Base-by-base conservation (phyloP, 2,797 vertebrate genomes). In the Phoeniculus purpureus region DNA sequence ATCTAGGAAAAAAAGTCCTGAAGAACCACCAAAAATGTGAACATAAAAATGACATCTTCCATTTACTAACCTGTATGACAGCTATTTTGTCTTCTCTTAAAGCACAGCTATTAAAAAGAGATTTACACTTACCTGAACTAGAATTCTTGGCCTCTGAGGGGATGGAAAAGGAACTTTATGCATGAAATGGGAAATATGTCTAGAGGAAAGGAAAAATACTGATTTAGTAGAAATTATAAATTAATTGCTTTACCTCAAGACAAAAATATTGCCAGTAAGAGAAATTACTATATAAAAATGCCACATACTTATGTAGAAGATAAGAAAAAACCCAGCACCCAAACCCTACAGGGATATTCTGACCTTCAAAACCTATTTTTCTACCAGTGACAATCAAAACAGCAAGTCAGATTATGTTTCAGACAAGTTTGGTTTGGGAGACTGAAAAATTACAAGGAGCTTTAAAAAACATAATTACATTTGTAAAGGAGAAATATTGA, bases 181-280 rank as follows among this genome's bases (percentile, higher is more conserved):
- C 99, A 99, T 99, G 97, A 99, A 99, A 96, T 99, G 98, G 85
- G 98, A 99, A 97, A 99, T 98, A 96, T 99, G 99, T 97, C 99
- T 99, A 97, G 32, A 96, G 86, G 85, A 87, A 93, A 92, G 95
- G 26, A 88, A 92, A 79, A 81, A 81, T 27, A 77, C 31, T 15
- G 4, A 81, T 89, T 94, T 81, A 94, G 77, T 62, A 86, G 29
- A 89, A 88, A 52, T 73, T 40, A 45, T 10, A 81, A 34, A 8
- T 19, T 86, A 84, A 77, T 18, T 68, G 56, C 50, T 67, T 80
- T 43, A 80, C 51, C 43, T 82, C 50, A 75, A 84, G 51, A 58
- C 8, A 82, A 68, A 65, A 31, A 22, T 62, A 62, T n/a, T 67
- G 47, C 23, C 27, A 70, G 7, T 27, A 76, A 72, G 34, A 93